Evolutionary conservation across 2,888 invertebrate species (phyloP).

Genomic region (Chymomyza procnemis): DNA sequence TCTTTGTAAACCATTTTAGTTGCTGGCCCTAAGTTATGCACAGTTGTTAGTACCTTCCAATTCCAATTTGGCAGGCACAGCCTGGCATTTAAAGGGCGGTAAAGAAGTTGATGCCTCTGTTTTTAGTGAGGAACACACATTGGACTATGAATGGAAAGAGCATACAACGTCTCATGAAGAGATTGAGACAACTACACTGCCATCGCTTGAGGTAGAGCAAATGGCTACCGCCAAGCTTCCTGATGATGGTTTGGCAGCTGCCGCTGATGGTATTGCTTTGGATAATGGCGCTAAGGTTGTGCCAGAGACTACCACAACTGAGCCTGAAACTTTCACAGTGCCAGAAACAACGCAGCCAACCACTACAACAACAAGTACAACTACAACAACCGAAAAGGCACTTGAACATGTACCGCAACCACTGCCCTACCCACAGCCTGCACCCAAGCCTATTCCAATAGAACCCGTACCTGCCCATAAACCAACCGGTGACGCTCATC

Average conservation of each 20-base stretch:
- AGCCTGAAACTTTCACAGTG: conserved; percentile 37
- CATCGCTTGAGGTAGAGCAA: conserved; percentile 14
- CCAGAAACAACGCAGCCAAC: not conserved
- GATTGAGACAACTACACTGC: conserved; percentile 29
- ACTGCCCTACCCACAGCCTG: conserved; percentile 1
- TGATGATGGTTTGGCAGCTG: conserved; percentile 20
- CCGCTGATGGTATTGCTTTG: conserved; percentile 28
- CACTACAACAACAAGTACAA: conserved; percentile 19
- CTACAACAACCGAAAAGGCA: conserved; percentile 23
- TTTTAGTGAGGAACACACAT: conserved; percentile 22
- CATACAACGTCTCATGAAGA: not conserved
- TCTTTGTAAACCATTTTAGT: not conserved
- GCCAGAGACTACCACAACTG: not conserved
- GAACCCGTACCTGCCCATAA: conserved; percentile 4
- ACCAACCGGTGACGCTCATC: conserved; percentile 3
- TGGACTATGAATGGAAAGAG: conserved; percentile 24
- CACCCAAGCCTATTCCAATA: not conserved
- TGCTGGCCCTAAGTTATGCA: conserved; percentile 39
- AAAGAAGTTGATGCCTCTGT: conserved; percentile 15
- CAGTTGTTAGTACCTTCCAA: conserved; percentile 11
- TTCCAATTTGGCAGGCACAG: not conserved
- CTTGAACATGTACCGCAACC: conserved; percentile 17
- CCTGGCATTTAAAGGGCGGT: not conserved
- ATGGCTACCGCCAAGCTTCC: conserved; percentile 27
- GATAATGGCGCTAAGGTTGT: not conserved